phyloP scores from a whole-genome alignment of 30 jellyfish, hydroid and myxozoan species.

The Rhopilema esculentum region DNA sequence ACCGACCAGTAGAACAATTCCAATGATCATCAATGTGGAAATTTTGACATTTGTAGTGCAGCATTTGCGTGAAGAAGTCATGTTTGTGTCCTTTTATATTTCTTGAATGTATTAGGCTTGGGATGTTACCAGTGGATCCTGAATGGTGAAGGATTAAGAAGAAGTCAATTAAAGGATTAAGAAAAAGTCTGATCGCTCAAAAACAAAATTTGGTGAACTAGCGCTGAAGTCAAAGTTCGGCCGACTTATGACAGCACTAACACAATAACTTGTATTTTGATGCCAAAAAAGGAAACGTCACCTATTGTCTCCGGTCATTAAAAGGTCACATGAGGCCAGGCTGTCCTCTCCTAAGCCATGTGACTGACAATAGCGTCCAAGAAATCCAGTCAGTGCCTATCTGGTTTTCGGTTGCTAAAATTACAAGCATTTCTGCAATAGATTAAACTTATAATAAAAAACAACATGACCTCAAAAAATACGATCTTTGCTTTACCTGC shows the following conservation, averaged over 20 bases:
- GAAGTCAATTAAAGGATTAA: too few relatives aligned
- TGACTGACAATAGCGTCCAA: too few relatives aligned
- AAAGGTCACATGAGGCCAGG: background rate
- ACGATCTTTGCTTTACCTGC: background rate
- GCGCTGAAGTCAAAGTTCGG: too few relatives aligned
- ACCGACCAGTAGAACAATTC: constrained; percentile 43
- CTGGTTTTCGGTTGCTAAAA: background rate
- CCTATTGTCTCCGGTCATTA: background rate
- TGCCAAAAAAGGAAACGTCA: background rate
- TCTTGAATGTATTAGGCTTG: too few relatives aligned
- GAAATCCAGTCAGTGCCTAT: background rate
- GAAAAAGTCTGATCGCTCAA: too few relatives aligned
- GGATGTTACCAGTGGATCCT: too few relatives aligned
- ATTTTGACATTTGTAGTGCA: constrained; percentile 61
- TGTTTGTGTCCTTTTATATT: too few relatives aligned
- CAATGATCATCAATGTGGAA: constrained; percentile 41
- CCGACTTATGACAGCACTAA: too few relatives aligned
- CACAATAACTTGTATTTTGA: too few relatives aligned
- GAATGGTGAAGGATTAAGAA: background rate
- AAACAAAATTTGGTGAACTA: too few relatives aligned
- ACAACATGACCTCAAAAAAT: background rate
- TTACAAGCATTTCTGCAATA: background rate
- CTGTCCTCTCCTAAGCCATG: background rate
- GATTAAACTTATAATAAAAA: too few relatives aligned
- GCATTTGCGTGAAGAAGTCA: constrained; percentile 1